Evolutionary conservation across 2,888 invertebrate genomes (phyloP), one percentile per base, ranked within the genome.

Genomic region (Cryptocephalus moraei): DNA sequence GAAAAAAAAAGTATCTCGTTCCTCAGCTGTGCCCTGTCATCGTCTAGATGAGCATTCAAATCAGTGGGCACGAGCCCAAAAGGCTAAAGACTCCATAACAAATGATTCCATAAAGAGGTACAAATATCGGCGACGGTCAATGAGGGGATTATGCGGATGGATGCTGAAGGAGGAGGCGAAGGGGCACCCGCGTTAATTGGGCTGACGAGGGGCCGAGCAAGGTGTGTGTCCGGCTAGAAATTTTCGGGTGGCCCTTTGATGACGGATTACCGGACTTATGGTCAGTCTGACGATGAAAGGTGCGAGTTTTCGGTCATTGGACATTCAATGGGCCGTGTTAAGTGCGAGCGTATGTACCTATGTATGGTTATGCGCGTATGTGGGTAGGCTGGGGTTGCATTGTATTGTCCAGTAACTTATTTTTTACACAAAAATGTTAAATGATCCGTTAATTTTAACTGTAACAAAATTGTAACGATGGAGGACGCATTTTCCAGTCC

Each of bases 121-220:
- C 62, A 61, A 61, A 63, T 61, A 55, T 58, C 50, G 48, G 49
- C 56, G 49, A 48, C 43, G 56, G 58, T 61, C 61, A 61, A 61
- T 60, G 48, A 22, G 22, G 60, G 60, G 61, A 61, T 61, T 61
- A 62, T 54, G 58, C 56, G 60, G 61, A 61, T 59, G 57, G 56
- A 59, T 58, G 50, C 56, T 59, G 61, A 61, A 59, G 57, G 56
- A 59, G 57, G 50, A 54, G 49, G 55, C 61, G 62, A 64, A 62
- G 63, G 63, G 64, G 22, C 22, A 22, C 64, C 62, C 62, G 63
- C 61, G 65, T 66, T 68, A 69, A 69, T 68, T 68, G 68, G 64
- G 61, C 56, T 67, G 68, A 68, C 65, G 62, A 63, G 63, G 22
- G 58, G 61, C 56, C 53, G 59, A 55, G 59, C 66, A 66, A 68